A percentile compares a stretch with the other conserved stretches of the same genome.
phyloP scores from a whole-genome alignment of 2,888 invertebrate genomes.

The Sthenelais limicola region DNA sequence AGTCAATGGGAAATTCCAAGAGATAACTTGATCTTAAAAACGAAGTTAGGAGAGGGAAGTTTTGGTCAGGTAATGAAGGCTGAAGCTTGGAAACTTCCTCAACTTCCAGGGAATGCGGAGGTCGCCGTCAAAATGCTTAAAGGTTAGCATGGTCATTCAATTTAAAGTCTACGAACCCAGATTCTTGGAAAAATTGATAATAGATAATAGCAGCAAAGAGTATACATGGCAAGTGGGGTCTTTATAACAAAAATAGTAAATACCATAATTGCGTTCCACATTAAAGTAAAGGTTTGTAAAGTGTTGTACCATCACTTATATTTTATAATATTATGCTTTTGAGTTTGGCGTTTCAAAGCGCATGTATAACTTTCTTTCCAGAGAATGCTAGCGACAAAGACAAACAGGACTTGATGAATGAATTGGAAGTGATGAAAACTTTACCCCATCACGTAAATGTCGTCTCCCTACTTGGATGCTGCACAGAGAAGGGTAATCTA shows the following conservation, averaged over 20 bases:
- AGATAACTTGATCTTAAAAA: constrained; percentile 88
- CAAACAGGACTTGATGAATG: constrained; percentile 87
- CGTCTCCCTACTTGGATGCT: constrained; percentile 88
- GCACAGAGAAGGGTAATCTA: constrained; percentile 84
- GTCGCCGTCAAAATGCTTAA: constrained; percentile 95
- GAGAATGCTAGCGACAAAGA: constrained; percentile 74
- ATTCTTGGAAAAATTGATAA: no score
- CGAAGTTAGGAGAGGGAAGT: constrained; percentile 93
- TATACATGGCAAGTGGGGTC: no score
- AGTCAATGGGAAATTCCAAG: constrained; percentile 87
- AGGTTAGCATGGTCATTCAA: no score
- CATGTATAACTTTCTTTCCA: no score
- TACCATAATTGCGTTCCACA: no score
- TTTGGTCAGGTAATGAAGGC: constrained; percentile 96
- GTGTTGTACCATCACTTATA: no score
- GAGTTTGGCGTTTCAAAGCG: no score
- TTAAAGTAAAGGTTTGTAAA: no score
- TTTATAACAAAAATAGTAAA: no score
- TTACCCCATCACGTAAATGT: constrained; percentile 92
- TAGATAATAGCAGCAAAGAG: no score
- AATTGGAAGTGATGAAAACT: constrained; percentile 92
- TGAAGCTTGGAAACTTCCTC: constrained; percentile 85
- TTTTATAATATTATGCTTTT: no score
- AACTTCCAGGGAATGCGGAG: constrained; percentile 83
- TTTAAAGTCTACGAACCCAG: no score